A percentile compares a stretch with the other conserved stretches of the same genome.
These are phyloP conservation scores for Volucella zonaria DNA, from an alignment of 2,888 invertebrate genomes.

Conservation along the genomic window DNA sequence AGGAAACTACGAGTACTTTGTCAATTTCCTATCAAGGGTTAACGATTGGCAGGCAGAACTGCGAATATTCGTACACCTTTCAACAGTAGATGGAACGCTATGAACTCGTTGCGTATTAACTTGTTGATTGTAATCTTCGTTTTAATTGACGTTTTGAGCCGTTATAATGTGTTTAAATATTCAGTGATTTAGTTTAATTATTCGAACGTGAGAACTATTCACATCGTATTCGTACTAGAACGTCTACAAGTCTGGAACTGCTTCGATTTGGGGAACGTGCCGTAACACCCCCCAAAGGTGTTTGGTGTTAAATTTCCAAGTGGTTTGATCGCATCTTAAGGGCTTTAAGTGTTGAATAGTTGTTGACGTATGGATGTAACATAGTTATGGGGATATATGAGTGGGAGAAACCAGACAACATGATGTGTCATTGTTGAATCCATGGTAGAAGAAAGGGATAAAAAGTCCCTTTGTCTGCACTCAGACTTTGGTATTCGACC, in stretches of 20 bases:
- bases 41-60: slow-evolving; percentile 30
- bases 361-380: background rate
- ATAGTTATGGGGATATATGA: background rate
- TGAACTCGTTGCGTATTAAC: slow-evolving; percentile 69
- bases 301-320: slow-evolving; percentile 64
- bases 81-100: slow-evolving; percentile 56
- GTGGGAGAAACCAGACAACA: slow-evolving; percentile 47
- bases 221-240: background rate
- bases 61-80: slow-evolving; percentile 47
- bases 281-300: slow-evolving; percentile 31
- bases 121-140: slow-evolving; percentile 73
- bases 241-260: slow-evolving; percentile 28
- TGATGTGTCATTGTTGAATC: slow-evolving; percentile 29
- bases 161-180: slow-evolving; percentile 73
- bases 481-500: slow-evolving; percentile 54
- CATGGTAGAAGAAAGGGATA: slow-evolving; percentile 6
- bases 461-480: slow-evolving; percentile 52
- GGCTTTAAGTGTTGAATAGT: slow-evolving; percentile 54
- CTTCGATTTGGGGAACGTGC: slow-evolving; percentile 34
- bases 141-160: slow-evolving; percentile 73
- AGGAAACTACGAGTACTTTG: slow-evolving; percentile 63
- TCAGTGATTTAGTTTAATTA: slow-evolving; percentile 72
- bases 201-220: slow-evolving; percentile 72
- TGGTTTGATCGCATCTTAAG: slow-evolving; percentile 66
- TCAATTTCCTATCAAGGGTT: slow-evolving; percentile 52